Evolutionary conservation across 2,797 vertebrate genomes (phyloP).

Genomic region (Falco biarmicus): DNA sequence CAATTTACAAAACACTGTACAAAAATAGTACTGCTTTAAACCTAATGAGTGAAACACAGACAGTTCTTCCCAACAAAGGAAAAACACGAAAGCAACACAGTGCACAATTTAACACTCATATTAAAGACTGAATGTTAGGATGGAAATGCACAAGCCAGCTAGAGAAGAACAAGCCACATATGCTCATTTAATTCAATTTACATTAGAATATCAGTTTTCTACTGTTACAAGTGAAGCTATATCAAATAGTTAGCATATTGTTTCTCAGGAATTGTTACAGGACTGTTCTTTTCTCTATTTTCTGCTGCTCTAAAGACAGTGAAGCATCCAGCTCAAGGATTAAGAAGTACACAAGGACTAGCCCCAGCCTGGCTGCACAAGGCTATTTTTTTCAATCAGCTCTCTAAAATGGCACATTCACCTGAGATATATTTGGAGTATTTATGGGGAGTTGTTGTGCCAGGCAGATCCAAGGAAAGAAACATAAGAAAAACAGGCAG

Average conservation of each 20-base stretch:
- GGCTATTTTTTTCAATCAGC: background rate
- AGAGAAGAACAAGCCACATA: background rate
- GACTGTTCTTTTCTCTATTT: background rate
- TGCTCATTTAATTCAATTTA: background rate
- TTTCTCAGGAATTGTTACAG: background rate
- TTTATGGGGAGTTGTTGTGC: background rate
- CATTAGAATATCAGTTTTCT: background rate
- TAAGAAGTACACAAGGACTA: background rate
- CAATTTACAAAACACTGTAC: background rate
- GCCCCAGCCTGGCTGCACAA: background rate
- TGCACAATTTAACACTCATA: background rate
- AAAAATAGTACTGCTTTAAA: slow-evolving; percentile 1
- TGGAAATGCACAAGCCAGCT: background rate
- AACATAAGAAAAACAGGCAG: background rate
- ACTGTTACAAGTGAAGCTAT: background rate
- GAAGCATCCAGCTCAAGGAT: background rate
- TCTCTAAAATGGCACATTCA: background rate
- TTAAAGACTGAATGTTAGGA: background rate
- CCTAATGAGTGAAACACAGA: background rate
- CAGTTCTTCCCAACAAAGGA: background rate
- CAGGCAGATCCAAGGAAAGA: background rate
- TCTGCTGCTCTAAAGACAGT: background rate
- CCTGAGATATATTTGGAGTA: background rate
- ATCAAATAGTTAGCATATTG: background rate
- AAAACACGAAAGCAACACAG: background rate